Base-by-base conservation (phyloP, 2,113 vertebrate species). In the Bagarius yarrelli region DNA sequence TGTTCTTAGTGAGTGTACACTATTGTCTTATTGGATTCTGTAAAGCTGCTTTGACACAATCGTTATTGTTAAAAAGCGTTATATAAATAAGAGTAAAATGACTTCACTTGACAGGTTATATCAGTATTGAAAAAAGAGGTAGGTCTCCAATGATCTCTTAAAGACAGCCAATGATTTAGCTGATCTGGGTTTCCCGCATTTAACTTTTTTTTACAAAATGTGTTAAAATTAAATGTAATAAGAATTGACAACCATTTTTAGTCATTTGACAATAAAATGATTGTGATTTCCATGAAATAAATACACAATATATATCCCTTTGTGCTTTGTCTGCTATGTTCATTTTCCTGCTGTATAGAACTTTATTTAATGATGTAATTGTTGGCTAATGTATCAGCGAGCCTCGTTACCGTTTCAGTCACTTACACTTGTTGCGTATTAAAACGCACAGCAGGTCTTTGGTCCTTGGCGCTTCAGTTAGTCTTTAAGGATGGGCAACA, bases 401-500 rank as follows among this genome's bases (percentile, higher is more conserved):
- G n/a, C 11, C 40, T 18, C 0, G 12, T 15, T 18, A 18, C 6
- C 0, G 44, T 34, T 73, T 36, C 36, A 69, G 23, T 30, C 5
- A 34, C 13, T 59, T 36, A 63, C 23, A 44, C 56, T 63, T 40
- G 60, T 55, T 66, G 66, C 57, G 47, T 34, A n/a, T 55, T 52
- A 47, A 81, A 71, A 15, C 18, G 23, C 16, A 27, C 8, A 18
- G 3, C 36, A 21, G 4, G 25, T 30, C 52, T 55, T 86, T 25
- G 63, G 86, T 0, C 56, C 75, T 59, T 88, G 87, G 0, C 83
- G 53, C 27, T 78, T 87, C 40, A 84, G 69, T 63, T 89, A 88
- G 79, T 92, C 87, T 56, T 91, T 92, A 78, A 91, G 72, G 1
- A 91, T 47, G 0, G 88, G 87, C 34, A 93, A 69, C 88, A 89